phyloP scores from a whole-genome alignment of 2,888 invertebrate species.

The Phytoseiulus persimilis region DNA sequence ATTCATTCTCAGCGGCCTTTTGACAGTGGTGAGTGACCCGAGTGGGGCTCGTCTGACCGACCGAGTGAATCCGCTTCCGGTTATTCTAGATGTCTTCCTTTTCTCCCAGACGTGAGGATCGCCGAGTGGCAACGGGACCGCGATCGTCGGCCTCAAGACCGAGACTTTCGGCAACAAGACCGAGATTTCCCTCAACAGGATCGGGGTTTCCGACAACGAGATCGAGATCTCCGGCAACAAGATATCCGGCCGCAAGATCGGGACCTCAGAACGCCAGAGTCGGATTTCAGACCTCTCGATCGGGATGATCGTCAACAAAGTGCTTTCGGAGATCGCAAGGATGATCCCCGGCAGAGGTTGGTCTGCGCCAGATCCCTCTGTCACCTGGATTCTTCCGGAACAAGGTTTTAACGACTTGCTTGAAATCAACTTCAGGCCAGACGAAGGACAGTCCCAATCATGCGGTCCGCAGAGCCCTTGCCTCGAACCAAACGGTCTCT shows the following conservation, averaged over 20 bases:
- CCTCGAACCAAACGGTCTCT: slow-evolving; percentile 17
- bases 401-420: neutral
- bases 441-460: neutral
- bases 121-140: neutral
- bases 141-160: neutral
- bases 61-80: too few species aligned
- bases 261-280: neutral
- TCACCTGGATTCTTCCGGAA: neutral
- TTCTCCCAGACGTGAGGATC: neutral
- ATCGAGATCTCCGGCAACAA: neutral
- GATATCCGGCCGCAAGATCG: neutral
- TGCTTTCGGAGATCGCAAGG: too few species aligned
- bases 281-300: neutral
- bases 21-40: neutral
- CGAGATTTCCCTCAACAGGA: neutral
- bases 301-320: too few species aligned
- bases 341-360: neutral
- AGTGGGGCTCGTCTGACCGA: neutral
- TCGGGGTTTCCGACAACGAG: neutral
- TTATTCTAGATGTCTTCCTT: neutral
- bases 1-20: neutral
- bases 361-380: neutral
- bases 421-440: neutral
- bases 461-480: slow-evolving; percentile 23
- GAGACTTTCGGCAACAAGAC: neutral